phyloP scores from a whole-genome alignment of 2,113 vertebrate genomes.

The Pimephales promelas region DNA sequence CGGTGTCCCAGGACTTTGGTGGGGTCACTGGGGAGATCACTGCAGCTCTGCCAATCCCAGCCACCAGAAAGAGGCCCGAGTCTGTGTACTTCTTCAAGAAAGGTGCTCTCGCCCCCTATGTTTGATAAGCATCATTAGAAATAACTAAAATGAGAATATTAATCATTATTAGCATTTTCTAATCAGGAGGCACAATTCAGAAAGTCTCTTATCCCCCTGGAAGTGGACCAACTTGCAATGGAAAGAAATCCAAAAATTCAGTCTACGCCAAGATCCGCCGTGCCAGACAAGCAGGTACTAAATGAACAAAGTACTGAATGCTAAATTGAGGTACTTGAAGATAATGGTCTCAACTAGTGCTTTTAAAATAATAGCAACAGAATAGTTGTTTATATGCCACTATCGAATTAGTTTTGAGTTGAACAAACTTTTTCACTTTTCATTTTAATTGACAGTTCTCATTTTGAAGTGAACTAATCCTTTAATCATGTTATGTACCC shows the following conservation, averaged over 20 bases:
- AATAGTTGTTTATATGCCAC: too few species aligned
- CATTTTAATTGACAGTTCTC: too few species aligned
- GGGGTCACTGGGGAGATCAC: slow-evolving; percentile 82
- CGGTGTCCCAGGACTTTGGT: slow-evolving; percentile 82
- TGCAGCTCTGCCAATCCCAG: slow-evolving; percentile 81
- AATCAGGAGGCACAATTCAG: slow-evolving; percentile 82
- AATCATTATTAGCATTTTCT: neutral
- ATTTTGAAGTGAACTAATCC: too few species aligned
- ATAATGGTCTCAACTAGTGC: neutral
- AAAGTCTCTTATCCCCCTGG: slow-evolving; percentile 81
- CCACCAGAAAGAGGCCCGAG: slow-evolving; percentile 78
- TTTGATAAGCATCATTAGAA: neutral
- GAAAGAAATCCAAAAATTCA: slow-evolving; percentile 54
- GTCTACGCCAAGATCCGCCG: neutral
- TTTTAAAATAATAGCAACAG: neutral
- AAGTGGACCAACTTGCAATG: slow-evolving; percentile 69
- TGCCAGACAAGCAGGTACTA: slow-evolving; percentile 43
- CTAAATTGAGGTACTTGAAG: neutral
- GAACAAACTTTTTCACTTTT: too few species aligned
- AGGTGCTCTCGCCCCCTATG: slow-evolving; percentile 65
- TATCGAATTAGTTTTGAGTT: too few species aligned
- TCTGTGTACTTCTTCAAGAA: slow-evolving; percentile 88
- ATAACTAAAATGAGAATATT: neutral
- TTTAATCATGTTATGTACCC: too few species aligned
- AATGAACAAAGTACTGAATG: too few species aligned